Percentiles rank a stretch among this genome's conserved stretches.
These are phyloP conservation scores for Pheosia gnoma DNA, from an alignment of 2,888 invertebrate genomes.

Conservation along the genomic window DNA sequence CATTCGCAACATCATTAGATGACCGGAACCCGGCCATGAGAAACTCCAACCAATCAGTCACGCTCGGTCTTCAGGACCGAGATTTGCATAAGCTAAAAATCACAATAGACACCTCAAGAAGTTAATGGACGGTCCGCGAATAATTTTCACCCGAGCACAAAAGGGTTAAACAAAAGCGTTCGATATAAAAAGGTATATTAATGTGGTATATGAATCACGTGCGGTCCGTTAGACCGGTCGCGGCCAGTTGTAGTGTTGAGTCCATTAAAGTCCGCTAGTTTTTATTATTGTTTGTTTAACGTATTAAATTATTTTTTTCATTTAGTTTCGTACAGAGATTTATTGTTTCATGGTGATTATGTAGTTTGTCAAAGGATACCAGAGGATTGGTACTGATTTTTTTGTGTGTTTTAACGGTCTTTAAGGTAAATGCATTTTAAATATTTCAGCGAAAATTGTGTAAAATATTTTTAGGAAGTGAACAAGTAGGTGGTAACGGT, in stretches of 20 bases:
- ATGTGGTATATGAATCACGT: constrained; percentile 70
- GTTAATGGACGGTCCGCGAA: constrained; percentile 74
- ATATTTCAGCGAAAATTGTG: too few species aligned
- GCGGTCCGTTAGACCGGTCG: constrained; percentile 75
- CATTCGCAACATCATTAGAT: constrained; percentile 55
- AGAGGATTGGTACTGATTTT: too few species aligned
- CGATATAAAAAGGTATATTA: constrained; percentile 74
- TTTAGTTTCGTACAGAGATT: constrained; percentile 43
- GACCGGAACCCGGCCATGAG: constrained; percentile 63
- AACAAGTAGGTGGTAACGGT: too few species aligned
- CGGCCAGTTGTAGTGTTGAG: constrained; percentile 40
- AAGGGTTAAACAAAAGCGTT: constrained; percentile 76
- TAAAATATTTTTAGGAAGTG: too few species aligned
- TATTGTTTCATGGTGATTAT: constrained; percentile 45
- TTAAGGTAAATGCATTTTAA: too few species aligned
- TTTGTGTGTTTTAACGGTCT: too few species aligned
- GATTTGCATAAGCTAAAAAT: constrained; percentile 77
- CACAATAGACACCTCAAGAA: constrained; percentile 71
- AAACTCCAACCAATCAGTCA: constrained; percentile 75
- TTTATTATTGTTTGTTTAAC: constrained; percentile 44
- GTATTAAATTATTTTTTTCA: constrained; percentile 22
- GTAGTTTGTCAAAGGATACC: constrained; percentile 1
- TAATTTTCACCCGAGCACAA: constrained; percentile 67
- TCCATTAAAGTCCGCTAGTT: constrained; percentile 50
- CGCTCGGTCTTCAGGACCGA: constrained; percentile 58